Conservation (phyloP, 2,888 invertebrate species). For the Ceraclea dissimilis region DNA sequence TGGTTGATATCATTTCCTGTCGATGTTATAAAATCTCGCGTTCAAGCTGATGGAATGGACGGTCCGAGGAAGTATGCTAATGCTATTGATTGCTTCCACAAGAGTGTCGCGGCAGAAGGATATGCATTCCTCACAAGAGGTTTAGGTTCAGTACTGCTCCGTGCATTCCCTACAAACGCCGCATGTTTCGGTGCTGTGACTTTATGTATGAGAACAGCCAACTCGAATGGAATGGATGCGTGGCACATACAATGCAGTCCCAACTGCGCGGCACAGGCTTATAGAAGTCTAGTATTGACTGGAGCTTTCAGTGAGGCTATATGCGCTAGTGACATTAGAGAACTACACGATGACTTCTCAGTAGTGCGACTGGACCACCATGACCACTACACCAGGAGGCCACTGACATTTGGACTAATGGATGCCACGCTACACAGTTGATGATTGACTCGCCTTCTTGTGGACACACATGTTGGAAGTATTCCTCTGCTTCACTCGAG, state of each 20-base stretch:
- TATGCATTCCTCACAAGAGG: conserved; percentile 65
- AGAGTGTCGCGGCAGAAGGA: conserved; percentile 66
- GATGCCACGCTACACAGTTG: conserved; percentile 12
- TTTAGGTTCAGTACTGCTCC: conserved; percentile 65
- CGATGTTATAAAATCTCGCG: conserved; percentile 83
- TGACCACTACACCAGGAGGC: background rate
- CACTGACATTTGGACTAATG: conserved; percentile 12
- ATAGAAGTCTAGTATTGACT: conserved; percentile 28
- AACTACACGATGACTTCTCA: conserved; percentile 30
- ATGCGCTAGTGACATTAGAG: conserved; percentile 31
- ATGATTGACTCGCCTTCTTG: conserved; percentile 1
- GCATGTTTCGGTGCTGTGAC: conserved; percentile 84
- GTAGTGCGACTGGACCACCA: background rate
- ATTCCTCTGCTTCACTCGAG: background rate
- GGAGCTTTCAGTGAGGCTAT: conserved; percentile 33
- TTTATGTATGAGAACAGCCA: conserved; percentile 58
- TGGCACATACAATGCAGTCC: conserved; percentile 28
- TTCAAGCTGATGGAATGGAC: conserved; percentile 64
- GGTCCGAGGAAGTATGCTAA: conserved; percentile 52
- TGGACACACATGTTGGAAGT: background rate
- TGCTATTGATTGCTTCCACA: conserved; percentile 64
- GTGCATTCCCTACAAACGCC: conserved; percentile 91
- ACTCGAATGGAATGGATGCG: conserved; percentile 26
- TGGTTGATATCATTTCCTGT: conserved; percentile 84
- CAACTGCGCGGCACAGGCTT: conserved; percentile 35